Evolutionary conservation across 2,888 invertebrate species (phyloP).

Genomic region (Camponotus fellah): DNA sequence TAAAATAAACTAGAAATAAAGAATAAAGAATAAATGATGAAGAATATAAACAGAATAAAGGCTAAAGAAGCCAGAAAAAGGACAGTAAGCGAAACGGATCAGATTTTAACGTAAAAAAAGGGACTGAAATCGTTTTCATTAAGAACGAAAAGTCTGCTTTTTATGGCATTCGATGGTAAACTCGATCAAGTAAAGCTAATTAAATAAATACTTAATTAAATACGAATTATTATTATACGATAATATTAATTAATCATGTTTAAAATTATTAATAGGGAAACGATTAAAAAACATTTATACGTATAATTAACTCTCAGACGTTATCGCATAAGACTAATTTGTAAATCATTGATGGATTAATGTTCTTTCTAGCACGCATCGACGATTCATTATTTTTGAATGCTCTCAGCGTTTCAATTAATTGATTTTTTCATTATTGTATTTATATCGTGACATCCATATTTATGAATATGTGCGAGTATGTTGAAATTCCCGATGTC

Average conservation of each 20-base stretch:
- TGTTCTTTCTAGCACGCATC: not conserved
- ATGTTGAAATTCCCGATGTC: not conserved
- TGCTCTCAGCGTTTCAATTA: constrained; percentile 3
- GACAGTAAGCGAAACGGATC: not conserved
- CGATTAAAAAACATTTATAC: constrained; percentile 9
- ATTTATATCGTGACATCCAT: constrained; percentile 1
- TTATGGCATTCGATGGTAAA: not conserved
- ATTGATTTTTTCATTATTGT: constrained; percentile 4
- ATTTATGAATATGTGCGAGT: not conserved
- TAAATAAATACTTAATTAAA: constrained; percentile 19
- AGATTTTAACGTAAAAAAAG: not conserved
- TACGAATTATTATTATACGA: constrained; percentile 7
- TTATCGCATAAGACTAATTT: constrained; percentile 5
- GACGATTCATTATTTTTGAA: not conserved
- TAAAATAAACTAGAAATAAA: not conserved
- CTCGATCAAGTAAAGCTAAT: not conserved
- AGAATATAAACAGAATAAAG: not conserved
- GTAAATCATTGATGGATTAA: not conserved
- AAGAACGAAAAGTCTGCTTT: not conserved
- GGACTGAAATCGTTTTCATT: not conserved
- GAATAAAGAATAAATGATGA: not conserved
- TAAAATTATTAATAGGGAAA: constrained; percentile 1
- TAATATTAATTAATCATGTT: not conserved
- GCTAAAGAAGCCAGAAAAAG: not conserved
- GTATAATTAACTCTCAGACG: constrained; percentile 9